Percentiles rank a stretch among this genome's conserved stretches.
Evolutionary conservation across 2,113 vertebrate species (phyloP).

Genomic region (Chaetura pelagica): DNA sequence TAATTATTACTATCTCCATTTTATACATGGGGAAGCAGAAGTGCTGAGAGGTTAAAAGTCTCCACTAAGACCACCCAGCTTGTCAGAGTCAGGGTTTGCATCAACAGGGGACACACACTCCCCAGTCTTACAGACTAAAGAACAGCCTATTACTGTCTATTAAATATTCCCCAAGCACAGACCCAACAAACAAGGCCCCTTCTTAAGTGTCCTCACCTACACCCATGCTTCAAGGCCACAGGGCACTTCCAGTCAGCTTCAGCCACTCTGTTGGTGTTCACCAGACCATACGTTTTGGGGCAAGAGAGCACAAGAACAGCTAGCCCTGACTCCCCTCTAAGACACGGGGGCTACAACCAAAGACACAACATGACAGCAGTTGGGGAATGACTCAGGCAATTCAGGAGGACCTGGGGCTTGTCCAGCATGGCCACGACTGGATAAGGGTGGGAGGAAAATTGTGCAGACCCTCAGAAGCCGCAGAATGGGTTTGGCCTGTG

Average conservation of each 20-base stretch:
- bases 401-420: background rate
- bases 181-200: accelerated
- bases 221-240: background rate
- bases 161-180: background rate
- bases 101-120: background rate
- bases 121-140: background rate
- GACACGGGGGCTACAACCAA: background rate
- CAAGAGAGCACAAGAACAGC: background rate
- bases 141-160: background rate
- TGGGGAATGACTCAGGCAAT: accelerated
- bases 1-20: conserved; percentile 2
- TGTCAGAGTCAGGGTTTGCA: background rate
- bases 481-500: accelerated
- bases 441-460: background rate
- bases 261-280: background rate
- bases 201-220: background rate
- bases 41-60: conserved; percentile 5
- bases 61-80: conserved; percentile 41
- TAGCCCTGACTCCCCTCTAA: background rate
- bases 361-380: accelerated
- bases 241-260: background rate
- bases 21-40: background rate
- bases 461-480: accelerated
- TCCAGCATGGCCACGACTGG: background rate
- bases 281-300: background rate